Evolutionary conservation across 2,797 vertebrate species (phyloP).

Genomic region (Toxotes lorentzi): DNA sequence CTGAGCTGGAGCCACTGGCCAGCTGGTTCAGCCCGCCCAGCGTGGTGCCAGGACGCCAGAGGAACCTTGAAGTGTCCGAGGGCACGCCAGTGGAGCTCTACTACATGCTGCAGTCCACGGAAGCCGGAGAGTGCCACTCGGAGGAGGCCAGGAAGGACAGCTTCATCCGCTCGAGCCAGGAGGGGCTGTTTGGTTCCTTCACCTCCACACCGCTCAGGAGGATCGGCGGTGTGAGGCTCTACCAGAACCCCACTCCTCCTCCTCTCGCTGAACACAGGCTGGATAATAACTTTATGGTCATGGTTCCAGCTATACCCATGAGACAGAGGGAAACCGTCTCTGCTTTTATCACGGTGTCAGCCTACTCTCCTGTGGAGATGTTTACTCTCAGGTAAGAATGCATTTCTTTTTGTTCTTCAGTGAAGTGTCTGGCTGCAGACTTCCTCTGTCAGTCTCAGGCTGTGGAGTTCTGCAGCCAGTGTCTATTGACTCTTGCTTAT

Average conservation of each 20-base stretch:
- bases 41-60: conserved; percentile 86
- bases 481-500: conserved; percentile 9
- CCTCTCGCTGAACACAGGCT: conserved; percentile 88
- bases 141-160: conserved; percentile 89
- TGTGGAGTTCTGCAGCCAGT: conserved; percentile 4
- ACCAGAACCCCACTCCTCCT: conserved; percentile 82
- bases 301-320: conserved; percentile 90
- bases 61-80: conserved; percentile 78
- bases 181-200: conserved; percentile 84
- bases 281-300: conserved; percentile 89
- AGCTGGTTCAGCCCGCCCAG: conserved; percentile 89
- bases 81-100: conserved; percentile 89
- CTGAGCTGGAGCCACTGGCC: conserved; percentile 86
- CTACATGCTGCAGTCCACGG: conserved; percentile 83
- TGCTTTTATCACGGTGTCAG: conserved; percentile 86
- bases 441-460: conserved; percentile 23
- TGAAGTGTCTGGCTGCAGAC: conserved; percentile 27
- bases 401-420: conserved; percentile 30
- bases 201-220: conserved; percentile 86
- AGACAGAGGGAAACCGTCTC: conserved; percentile 92
- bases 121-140: conserved; percentile 81
- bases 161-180: conserved; percentile 89
- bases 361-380: conserved; percentile 90
- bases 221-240: conserved; percentile 89
- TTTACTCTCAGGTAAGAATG: conserved; percentile 92